phyloP scores from a whole-genome alignment of 2,797 vertebrate genomes.

The Propithecus deckenii region DNA sequence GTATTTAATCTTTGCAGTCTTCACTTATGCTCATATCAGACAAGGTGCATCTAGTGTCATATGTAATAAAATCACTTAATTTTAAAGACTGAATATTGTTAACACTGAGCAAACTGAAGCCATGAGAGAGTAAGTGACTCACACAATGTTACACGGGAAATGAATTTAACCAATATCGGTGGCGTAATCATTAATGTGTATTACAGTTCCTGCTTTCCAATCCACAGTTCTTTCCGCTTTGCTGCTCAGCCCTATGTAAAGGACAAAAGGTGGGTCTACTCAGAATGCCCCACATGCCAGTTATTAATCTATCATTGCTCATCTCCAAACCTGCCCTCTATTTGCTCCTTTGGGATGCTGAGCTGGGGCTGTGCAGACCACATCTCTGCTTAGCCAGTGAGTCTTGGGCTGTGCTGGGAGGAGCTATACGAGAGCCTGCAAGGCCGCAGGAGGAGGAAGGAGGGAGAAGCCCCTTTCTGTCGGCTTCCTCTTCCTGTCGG shows the following conservation, averaged over 20 bases:
- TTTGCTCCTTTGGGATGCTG: not conserved
- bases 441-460: not conserved
- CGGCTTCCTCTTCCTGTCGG: not conserved
- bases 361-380: not conserved
- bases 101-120: not conserved
- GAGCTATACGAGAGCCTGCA: not conserved
- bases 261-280: not conserved
- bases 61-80: not conserved
- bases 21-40: not conserved
- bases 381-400: not conserved
- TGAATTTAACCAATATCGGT: not conserved
- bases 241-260: not conserved
- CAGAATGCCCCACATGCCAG: not conserved
- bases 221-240: not conserved
- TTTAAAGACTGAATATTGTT: not conserved
- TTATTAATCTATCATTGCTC: not conserved
- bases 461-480: not conserved
- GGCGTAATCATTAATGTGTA: not conserved
- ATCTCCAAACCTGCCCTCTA: not conserved
- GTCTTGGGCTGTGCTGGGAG: not conserved
- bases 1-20: not conserved
- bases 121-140: not conserved
- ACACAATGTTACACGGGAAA: not conserved
- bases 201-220: not conserved
- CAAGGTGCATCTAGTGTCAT: not conserved